Evolutionary conservation across 2,113 vertebrate genomes (phyloP), one percentile per base, ranked within the genome.

Genomic region (Pseudopodoces humilis): DNA sequence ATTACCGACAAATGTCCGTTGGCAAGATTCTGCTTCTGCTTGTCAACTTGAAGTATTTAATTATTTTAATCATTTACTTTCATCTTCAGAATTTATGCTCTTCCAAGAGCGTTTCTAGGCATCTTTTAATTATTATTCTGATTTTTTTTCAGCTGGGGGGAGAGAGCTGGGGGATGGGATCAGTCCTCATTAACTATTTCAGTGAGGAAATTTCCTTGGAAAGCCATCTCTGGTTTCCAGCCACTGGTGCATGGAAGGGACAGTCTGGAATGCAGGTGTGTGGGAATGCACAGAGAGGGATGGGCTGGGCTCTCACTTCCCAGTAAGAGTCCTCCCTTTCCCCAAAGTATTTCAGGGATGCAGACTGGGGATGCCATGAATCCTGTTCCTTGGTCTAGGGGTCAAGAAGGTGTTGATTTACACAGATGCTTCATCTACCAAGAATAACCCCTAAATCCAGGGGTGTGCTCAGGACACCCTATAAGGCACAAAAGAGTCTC

Each of bases 61-160:
- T 99, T 99, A 99, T 99, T 99, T 99, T 99, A 99, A 99, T 99
- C 99, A 99, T 99, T 99, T 99, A 99, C 99, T 99, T 99, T 99
- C 99, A 99, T 99, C 99, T 99, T 99, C 98, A 99, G 98, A 99
- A 98, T 99, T 98, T 98, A 99, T 99, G 98, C 99, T 99, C 98
- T 98, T 99, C 98, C 98, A 98, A 99, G 98, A 98, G 97, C 97
- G 99, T 99, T 99, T 98, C 98, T 98, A 99, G 99, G 99, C 99
- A 99, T 99, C 99, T 99, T 99, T 99, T 99, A 99, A 99, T 99
- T 98, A 98, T 98, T 98, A 98, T 98, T 98, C 97, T 97, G 96
- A 95, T 92, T 95, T 94, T 84, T 89, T 89, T 95, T 88, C 68
- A 15, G 94, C 91, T 94, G 77, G 41, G 64, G 94, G 92, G 84